Evolutionary conservation across 2,797 vertebrate species (phyloP).

Genomic region (Acropternis orthonyx): DNA sequence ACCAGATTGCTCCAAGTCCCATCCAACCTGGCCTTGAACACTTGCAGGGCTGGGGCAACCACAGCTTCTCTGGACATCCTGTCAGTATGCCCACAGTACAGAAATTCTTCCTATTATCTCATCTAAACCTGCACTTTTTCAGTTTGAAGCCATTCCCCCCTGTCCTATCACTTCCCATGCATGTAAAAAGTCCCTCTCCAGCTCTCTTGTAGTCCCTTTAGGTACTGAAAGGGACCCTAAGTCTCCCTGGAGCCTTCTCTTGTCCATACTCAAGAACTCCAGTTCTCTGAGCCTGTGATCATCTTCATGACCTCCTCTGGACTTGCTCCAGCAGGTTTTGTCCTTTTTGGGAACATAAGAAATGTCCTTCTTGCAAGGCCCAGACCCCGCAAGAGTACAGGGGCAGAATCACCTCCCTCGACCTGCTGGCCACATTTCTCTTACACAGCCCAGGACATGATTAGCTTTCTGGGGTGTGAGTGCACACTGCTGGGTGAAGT

Average conservation of each 20-base stretch:
- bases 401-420: fast-evolving
- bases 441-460: neutral
- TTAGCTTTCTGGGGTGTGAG: neutral
- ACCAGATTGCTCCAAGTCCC: neutral
- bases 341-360: neutral
- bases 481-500: neutral
- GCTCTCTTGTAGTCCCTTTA: neutral
- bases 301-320: neutral
- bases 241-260: neutral
- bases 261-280: neutral
- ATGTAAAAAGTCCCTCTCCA: neutral
- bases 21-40: too few species aligned
- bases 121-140: neutral
- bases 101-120: neutral
- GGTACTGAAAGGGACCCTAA: neutral
- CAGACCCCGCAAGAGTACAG: neutral
- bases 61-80: neutral
- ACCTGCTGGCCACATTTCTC: neutral
- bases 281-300: neutral
- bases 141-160: neutral
- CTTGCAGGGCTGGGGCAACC: neutral
- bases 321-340: neutral
- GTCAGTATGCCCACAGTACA: neutral
- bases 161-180: neutral
- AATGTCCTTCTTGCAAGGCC: fast-evolving